Evolutionary conservation across 2,888 invertebrate species (phyloP), one percentile per base, ranked within the genome.

Genomic region (Acanthosepion pharaonis): DNA sequence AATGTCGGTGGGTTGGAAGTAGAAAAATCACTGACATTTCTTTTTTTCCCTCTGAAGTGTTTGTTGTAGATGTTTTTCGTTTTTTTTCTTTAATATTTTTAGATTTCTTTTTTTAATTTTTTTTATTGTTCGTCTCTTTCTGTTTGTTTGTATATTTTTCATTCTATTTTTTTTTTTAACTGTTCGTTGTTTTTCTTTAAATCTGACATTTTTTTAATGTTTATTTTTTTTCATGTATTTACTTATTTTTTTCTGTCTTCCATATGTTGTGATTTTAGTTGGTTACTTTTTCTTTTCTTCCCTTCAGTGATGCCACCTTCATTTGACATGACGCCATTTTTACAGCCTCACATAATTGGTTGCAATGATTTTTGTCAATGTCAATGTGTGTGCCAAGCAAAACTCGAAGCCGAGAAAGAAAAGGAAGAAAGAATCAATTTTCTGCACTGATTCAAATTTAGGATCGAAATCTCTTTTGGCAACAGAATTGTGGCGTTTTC

Each of bases 321-420:
- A 33, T 78, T 78, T 78, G 78, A 78, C 78, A 78, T 78, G 78
- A 78, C 78, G 78, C 78, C 78, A 78, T 78, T 33, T 78, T 33
- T 78, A 78, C n/a, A 78, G 78, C 78, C 78, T 78, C n/a, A 11
- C n/a, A 78, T 78, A 78, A 78, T 78, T 78, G 78, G 78, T 33
- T n/a, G 78, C 33, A 78, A 78, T 78, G 78, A 78, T 78, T 78
- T 78, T 78, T 78, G 78, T 78, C 78, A 78, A 78, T 78, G 78
- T 78, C 78, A 33, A 33, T 78, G 78, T 18, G n/a, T 33, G 15
- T 15, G 78, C 78, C 78, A 33, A 78, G 78, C n/a, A 33, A 59
- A 59, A 59, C 59, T 59, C 59, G 23, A 59, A 59, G 59, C 59
- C 23, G 59, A 59, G 59, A 59, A 23, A 59, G 59, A 23, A 59